Evolutionary conservation across 2,797 vertebrate genomes (phyloP), one percentile per base, ranked within the genome.

Genomic region (Cynopterus sphinx): DNA sequence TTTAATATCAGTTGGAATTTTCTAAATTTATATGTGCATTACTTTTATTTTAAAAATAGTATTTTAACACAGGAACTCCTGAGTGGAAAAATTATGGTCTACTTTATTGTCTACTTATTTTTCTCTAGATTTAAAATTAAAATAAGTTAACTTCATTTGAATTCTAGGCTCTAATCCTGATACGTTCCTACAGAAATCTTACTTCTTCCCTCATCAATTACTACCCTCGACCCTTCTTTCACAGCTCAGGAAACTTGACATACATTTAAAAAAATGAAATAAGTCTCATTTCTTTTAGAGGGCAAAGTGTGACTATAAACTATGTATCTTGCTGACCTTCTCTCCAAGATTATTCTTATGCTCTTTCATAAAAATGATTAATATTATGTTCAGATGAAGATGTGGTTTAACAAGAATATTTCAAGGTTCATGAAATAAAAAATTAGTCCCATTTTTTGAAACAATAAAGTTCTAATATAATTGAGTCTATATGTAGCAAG

Each of bases 41-140:
- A 79, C 17, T 85, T 85, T 67, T 55, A 91, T 81, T 96, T 95
- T 33, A 33, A 51, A 91, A 94, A 94, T 68, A 74, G 55, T 81
- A 87, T 91, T 46, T 77, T 84, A 75, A 89, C 31, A 86, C 7
- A 53, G 33, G 13, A 91, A 86, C 1, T 67, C 31, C 57, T 49
- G 31, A 89, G 22, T 75, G 26, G 36, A 49, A 87, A 94, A 19
- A 75, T 33, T 55, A 21, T 83, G 22, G 43, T 91, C 61, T 87
- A 91, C 67, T 87, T 49, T 74, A 94, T 15, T 95, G 55, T 67
- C 73, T 39, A 74, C 7, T 59, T 71, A 33, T 77, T 93, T 79
- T 91, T 46, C 31, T 77, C 81, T 86, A 24, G 21, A 92, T 57
- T 95, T 90, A 87, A 86, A 86, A 81, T 7, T 7, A 41, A n/a